Evolutionary conservation across 2,113 vertebrate species (phyloP).

Genomic region (Oncorhynchus kisutch): DNA sequence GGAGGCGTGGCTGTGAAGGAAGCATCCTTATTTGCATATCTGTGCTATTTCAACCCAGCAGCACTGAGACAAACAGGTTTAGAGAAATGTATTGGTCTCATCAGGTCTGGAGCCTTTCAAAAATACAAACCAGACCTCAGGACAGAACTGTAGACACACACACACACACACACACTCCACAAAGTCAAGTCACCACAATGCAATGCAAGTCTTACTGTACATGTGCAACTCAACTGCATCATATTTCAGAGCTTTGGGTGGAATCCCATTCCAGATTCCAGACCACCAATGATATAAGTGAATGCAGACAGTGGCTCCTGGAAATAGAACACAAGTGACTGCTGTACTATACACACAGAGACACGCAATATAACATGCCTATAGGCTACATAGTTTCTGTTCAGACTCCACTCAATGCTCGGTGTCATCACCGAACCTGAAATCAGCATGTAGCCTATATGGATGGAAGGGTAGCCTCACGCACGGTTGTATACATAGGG

Average conservation of each 20-base stretch:
- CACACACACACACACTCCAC: not conserved
- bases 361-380: not conserved
- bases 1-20: conserved; percentile 32
- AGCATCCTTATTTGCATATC: conserved; percentile 49
- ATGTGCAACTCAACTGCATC: conserved; percentile 8
- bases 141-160: not conserved
- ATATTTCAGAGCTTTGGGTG: conserved; percentile 47
- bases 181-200: not conserved
- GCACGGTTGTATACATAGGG: no score
- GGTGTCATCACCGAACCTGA: no score
- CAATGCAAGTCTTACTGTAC: not conserved
- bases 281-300: conserved; percentile 21
- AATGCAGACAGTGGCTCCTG: conserved; percentile 26
- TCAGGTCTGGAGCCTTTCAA: not conserved
- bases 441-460: no score
- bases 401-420: not conserved
- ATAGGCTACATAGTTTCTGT: not conserved
- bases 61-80: conserved; percentile 11
- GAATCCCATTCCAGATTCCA: conserved; percentile 29
- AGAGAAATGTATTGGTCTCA: not conserved
- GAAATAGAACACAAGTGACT: conserved; percentile 12
- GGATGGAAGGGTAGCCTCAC: no score
- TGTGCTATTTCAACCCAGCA: conserved; percentile 47
- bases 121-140: not conserved
- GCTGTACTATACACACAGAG: conserved; percentile 2